Evolutionary conservation across 2,113 vertebrate species (phyloP), one percentile per base, ranked within the genome.

Genomic region (Oxyruncus cristatus): DNA sequence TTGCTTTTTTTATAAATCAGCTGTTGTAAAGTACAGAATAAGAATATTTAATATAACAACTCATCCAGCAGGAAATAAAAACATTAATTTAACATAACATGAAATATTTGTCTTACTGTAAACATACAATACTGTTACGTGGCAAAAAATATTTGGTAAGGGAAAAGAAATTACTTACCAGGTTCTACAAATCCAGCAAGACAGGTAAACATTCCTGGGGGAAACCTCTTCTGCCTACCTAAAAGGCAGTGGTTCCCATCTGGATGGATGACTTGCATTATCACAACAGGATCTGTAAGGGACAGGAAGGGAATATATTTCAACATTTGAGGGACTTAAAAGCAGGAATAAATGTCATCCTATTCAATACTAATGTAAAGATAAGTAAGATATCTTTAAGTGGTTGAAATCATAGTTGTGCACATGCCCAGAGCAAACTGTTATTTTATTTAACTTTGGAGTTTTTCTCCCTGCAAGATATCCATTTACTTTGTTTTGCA

Each of bases 261-360:
- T 32, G 99, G 99, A 93, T 99, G 99, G 95, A 99, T 97, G 55
- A 99, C 99, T 97, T 99, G 98, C 99, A 99, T 99, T 98, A 99
- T 99, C 85, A 99, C 99, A 62, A 99, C 99, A 23, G 99, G 99
- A 98, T 99, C 99, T 99, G 70, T 9, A 94, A 82, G 20, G 12
- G 13, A 79, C 14, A 18, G 23, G 7, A 92, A 81, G 75, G 2
- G 6, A 87, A 93, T 8, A 2, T 23, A 85, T 47, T 83, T 70
- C 44, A 68, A 65, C 13, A 76, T 37, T 0, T 66, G 11, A 82
- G 19, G 8, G 35, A 76, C 42, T 62, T 52, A 67, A 88, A 88
- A 88, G 35, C 33, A 94, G 28, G 18, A 82, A 55, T n/a, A 74
- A 56, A 74, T 39, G 72, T 44, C 53, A 89, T 21, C 19, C 44